These are phyloP conservation scores for Anastrepha obliqua DNA, from an alignment of 1,140 invertebrate genomes.

Conservation along the genomic window DNA sequence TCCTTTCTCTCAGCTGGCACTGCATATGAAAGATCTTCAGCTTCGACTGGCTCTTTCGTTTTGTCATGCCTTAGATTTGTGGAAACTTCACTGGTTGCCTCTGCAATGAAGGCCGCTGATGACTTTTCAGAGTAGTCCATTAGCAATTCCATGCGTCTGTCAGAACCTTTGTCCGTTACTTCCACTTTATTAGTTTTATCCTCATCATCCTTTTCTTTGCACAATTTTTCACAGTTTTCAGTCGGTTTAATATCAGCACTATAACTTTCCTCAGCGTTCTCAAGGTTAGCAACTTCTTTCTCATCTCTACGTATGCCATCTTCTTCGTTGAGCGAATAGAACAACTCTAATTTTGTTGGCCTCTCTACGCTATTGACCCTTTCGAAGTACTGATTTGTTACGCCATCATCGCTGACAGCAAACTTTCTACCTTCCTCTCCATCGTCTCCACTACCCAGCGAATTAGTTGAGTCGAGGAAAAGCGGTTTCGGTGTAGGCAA, in stretches of 20 bases:
- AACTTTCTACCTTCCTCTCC: slow-evolving; percentile 57
- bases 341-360: slow-evolving; percentile 65
- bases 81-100: slow-evolving; percentile 54
- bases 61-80: slow-evolving; percentile 39
- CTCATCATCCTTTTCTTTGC: no score
- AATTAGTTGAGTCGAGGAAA: slow-evolving; percentile 57
- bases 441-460: slow-evolving; percentile 14
- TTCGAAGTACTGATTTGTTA: slow-evolving; percentile 73
- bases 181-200: neutral
- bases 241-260: neutral
- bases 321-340: slow-evolving; percentile 69
- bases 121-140: slow-evolving; percentile 58
- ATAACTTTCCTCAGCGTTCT: neutral
- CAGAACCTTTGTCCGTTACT: neutral
- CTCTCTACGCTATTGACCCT: slow-evolving; percentile 70
- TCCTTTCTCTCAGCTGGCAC: neutral
- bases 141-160: slow-evolving; percentile 56
- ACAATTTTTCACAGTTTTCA: neutral
- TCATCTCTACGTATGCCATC: slow-evolving; percentile 59
- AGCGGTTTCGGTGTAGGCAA: slow-evolving; percentile 60
- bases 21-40: neutral
- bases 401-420: slow-evolving; percentile 68
- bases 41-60: neutral
- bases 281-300: neutral
- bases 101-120: slow-evolving; percentile 55